Evolutionary conservation across 1,140 invertebrate genomes (phyloP), one percentile per base, ranked within the genome.

Genomic region (Sesamia nonagrioides): DNA sequence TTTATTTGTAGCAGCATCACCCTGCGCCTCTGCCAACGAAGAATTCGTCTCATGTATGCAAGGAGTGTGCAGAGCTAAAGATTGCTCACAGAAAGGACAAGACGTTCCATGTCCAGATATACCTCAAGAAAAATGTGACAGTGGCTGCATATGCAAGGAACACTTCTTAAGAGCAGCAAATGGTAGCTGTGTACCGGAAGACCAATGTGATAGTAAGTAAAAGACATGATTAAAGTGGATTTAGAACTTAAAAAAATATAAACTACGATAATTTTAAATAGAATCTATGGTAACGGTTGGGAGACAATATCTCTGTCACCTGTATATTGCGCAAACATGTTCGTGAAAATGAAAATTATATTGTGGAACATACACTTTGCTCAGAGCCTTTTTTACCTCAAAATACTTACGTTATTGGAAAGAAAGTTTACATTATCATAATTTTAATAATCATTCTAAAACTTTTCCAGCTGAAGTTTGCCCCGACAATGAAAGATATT

Each of bases 381-480:
- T n/a, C n/a, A n/a, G n/a, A n/a, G n/a, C n/a, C n/a, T n/a, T n/a
- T n/a, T n/a, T n/a, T n/a, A n/a, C n/a, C n/a, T n/a, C n/a, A n/a
- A n/a, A n/a, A n/a, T n/a, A n/a, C n/a, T n/a, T n/a, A n/a, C n/a
- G n/a, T n/a, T n/a, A n/a, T n/a, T n/a, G n/a, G n/a, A n/a, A n/a
- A n/a, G n/a, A n/a, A n/a, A n/a, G n/a, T n/a, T n/a, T n/a, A n/a
- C n/a, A n/a, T n/a, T n/a, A n/a, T n/a, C n/a, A n/a, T n/a, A n/a
- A n/a, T n/a, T n/a, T n/a, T n/a, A n/a, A n/a, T n/a, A n/a, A n/a
- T n/a, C n/a, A n/a, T n/a, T n/a, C n/a, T n/a, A n/a, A n/a, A n/a
- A n/a, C n/a, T n/a, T 45, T 79, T 76, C 71, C 50, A 82, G 84
- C 80, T 37, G 54, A 63, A 35, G 15, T 60, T 48, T 86, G 84